phyloP scores from a whole-genome alignment of 2,113 vertebrate genomes.

The Petrocephalus zakoni region DNA sequence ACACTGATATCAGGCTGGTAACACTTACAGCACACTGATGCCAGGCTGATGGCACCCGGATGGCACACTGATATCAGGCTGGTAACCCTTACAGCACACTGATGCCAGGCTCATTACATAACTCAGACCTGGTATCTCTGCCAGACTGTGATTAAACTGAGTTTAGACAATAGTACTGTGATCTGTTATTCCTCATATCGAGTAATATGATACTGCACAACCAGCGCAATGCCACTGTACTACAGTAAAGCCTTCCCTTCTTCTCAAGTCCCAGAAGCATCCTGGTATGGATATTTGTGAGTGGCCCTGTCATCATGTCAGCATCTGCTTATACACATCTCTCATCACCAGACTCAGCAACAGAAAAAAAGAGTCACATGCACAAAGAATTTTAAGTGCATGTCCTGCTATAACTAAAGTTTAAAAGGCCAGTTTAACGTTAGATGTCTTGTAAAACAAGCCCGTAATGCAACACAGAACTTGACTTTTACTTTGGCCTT shows the following conservation, averaged over 20 bases:
- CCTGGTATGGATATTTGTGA: neutral
- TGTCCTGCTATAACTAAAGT: slow-evolving; percentile 37
- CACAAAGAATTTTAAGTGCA: slow-evolving; percentile 23
- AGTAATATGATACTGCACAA: no score
- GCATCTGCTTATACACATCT: neutral
- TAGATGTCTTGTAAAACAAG: slow-evolving; percentile 30
- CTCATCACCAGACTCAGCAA: neutral
- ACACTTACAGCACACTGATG: neutral
- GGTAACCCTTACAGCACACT: neutral
- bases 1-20: neutral
- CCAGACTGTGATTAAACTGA: no score
- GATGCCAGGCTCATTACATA: neutral
- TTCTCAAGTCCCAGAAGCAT: neutral
- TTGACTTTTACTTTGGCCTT: slow-evolving; percentile 16
- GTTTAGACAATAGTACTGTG: no score
- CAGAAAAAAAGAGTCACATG: slow-evolving; percentile 19
- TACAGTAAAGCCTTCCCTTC: neutral
- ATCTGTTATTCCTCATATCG: no score
- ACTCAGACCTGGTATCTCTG: no score
- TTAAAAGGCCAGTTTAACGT: slow-evolving; percentile 33
- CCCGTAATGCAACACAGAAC: slow-evolving; percentile 10
- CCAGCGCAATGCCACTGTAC: neutral
- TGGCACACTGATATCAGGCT: neutral
- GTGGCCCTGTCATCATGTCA: neutral
- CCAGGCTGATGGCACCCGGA: no score